phyloP scores from a whole-genome alignment of 2,797 vertebrate species.

The Clarias platycephalus region DNA sequence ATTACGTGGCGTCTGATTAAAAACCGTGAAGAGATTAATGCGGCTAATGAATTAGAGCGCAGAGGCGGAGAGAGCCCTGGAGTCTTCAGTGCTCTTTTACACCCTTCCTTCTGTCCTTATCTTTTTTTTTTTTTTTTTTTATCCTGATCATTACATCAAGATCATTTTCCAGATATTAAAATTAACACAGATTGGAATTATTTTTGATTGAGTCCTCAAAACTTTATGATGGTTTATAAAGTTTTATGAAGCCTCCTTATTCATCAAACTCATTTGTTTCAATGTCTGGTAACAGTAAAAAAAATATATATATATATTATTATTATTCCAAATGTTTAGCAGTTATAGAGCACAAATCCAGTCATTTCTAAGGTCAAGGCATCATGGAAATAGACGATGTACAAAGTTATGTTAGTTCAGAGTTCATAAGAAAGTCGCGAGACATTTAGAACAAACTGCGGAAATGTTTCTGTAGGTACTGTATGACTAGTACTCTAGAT shows the following conservation, averaged over 20 bases:
- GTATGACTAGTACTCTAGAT: neutral
- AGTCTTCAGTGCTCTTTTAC: neutral
- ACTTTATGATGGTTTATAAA: slow-evolving; percentile 7
- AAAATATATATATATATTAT: neutral
- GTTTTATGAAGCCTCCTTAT: neutral
- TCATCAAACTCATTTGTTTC: neutral
- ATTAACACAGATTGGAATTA: neutral
- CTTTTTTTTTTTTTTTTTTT: neutral
- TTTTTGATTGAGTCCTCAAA: neutral
- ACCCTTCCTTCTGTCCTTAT: slow-evolving; percentile 3
- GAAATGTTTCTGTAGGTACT: neutral
- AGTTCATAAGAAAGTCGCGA: neutral
- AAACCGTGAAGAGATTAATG: slow-evolving; percentile 64
- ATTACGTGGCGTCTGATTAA: slow-evolving; percentile 66
- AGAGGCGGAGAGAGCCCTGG: slow-evolving; percentile 35
- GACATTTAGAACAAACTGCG: neutral
- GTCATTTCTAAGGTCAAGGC: too few species aligned
- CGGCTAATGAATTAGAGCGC: slow-evolving; percentile 58
- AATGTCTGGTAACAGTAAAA: neutral
- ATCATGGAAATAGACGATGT: too few species aligned
- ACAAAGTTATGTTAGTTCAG: neutral
- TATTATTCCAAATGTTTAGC: neutral
- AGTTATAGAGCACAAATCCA: neutral
- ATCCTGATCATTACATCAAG: neutral
- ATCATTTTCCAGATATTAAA: neutral